Evolutionary conservation across 1,140 invertebrate genomes (phyloP).

Genomic region (Bombyx mandarina): DNA sequence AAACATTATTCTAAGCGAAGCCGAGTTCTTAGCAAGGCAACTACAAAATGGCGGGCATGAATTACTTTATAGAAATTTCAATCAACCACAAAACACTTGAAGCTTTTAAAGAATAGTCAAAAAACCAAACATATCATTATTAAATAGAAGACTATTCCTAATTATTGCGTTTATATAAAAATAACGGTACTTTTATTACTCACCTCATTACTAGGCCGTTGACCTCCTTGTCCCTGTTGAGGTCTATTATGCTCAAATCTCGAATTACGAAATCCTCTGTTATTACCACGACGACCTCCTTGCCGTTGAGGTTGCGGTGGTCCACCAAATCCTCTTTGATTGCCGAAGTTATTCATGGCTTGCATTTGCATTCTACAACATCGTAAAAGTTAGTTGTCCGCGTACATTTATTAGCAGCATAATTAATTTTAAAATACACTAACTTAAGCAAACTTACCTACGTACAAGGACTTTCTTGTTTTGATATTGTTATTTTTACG

Average conservation of each 20-base stretch:
- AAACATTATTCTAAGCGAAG: too few relatives aligned
- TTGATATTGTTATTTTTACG: too few relatives aligned
- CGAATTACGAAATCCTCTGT: slow-evolving; percentile 45
- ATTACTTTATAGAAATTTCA: too few relatives aligned
- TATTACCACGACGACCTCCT: slow-evolving; percentile 49
- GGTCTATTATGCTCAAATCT: slow-evolving; percentile 52
- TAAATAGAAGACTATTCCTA: too few relatives aligned
- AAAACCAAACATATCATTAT: too few relatives aligned
- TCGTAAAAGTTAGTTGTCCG: slow-evolving; percentile 2
- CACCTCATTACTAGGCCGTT: slow-evolving; percentile 54
- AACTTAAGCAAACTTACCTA: neutral
- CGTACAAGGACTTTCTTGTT: too few relatives aligned
- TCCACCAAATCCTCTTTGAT: slow-evolving; percentile 55
- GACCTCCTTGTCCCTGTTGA: slow-evolving; percentile 51
- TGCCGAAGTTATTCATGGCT: slow-evolving; percentile 57
- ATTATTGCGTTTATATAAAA: too few relatives aligned
- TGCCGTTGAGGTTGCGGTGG: slow-evolving; percentile 59
- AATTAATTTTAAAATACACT: neutral
- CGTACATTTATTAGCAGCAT: neutral
- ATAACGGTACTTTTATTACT: slow-evolving; percentile 8
- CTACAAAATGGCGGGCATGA: too few relatives aligned
- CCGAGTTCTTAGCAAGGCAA: too few relatives aligned
- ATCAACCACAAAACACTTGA: too few relatives aligned
- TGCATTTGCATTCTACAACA: slow-evolving; percentile 54
- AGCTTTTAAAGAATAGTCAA: too few relatives aligned